Evolutionary conservation across 2,113 vertebrate species (phyloP), one percentile per base, ranked within the genome.

Genomic region (Dryoscopus gambensis): DNA sequence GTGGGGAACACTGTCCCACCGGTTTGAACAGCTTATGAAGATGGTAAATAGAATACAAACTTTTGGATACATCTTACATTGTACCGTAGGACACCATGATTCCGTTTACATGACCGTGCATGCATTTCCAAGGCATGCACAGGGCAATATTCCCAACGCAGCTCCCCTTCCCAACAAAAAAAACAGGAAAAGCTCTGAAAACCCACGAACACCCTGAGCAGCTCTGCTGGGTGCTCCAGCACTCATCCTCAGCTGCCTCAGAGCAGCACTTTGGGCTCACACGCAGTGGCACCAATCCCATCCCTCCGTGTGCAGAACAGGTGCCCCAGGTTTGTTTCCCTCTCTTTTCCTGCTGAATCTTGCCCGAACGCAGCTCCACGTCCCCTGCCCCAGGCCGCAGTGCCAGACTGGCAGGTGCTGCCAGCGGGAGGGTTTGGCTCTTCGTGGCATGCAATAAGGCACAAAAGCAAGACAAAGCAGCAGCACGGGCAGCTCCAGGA

Each of bases 401-500:
- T 96, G 97, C 97, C 97, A 97, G 95, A 95, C 91, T 97, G 98
- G 92, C 98, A 98, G 98, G 95, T 97, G n/a, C n/a, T n/a, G n/a
- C n/a, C n/a, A n/a, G n/a, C 56, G 92, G 91, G 85, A 40, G 67
- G 94, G 81, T 91, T 97, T 96, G 93, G 94, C 96, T 98, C 96
- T 81, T 93, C 94, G 87, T 89, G 92, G 95, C 37, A 97, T 70
- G 94, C 95, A 96, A 86, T 82, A 95, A 97, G 91, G 97, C 95
- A 90, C 84, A 95, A 96, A 94, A 76, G 71, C 85, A 78, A 96
- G 78, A 92, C 73, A 97, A 87, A 94, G 89, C 94, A 84, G 64
- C 75, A 85, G 92, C 57, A 23, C 5, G 31, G 57, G 89, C 89
- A 82, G 91, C 90, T 87, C 24, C 5, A 83, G 86, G 86, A 90